These are phyloP conservation scores for Paelopatides confundens DNA, from an alignment of 53 echinoderm and acorn worm genomes.

Conservation along the genomic window DNA sequence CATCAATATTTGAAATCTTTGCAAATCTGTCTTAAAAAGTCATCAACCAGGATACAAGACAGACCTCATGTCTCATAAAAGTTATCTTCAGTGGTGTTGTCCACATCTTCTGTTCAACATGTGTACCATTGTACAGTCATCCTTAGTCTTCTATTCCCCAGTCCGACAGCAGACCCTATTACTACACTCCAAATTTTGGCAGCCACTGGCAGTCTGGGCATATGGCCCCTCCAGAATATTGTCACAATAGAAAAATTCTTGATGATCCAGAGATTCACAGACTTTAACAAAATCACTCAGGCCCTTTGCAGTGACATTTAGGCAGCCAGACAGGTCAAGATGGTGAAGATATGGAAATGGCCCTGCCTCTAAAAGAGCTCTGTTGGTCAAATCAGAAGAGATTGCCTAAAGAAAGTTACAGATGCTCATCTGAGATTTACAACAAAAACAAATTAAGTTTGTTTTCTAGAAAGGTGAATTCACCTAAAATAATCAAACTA, in stretches of 20 bases:
- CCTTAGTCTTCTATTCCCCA: slow-evolving; percentile 77
- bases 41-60: no score
- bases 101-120: no score
- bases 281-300: slow-evolving; percentile 74
- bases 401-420: no score
- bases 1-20: no score
- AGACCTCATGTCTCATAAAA: no score
- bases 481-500: no score
- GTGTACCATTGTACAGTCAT: no score
- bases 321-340: slow-evolving; percentile 93
- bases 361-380: slow-evolving; percentile 69
- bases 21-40: no score
- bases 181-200: slow-evolving; percentile 92
- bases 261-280: slow-evolving; percentile 78
- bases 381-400: neutral
- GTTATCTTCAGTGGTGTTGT: no score
- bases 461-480: no score
- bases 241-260: slow-evolving; percentile 98
- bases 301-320: slow-evolving; percentile 80
- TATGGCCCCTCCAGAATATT: slow-evolving; percentile 96
- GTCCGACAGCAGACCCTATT: slow-evolving; percentile 88
- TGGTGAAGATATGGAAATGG: slow-evolving; percentile 72
- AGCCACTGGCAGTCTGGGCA: slow-evolving; percentile 93
- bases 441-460: no score
- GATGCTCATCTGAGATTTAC: no score